Conservation (phyloP, 2,797 vertebrate genomes). For the Myotis planiceps region DNA sequence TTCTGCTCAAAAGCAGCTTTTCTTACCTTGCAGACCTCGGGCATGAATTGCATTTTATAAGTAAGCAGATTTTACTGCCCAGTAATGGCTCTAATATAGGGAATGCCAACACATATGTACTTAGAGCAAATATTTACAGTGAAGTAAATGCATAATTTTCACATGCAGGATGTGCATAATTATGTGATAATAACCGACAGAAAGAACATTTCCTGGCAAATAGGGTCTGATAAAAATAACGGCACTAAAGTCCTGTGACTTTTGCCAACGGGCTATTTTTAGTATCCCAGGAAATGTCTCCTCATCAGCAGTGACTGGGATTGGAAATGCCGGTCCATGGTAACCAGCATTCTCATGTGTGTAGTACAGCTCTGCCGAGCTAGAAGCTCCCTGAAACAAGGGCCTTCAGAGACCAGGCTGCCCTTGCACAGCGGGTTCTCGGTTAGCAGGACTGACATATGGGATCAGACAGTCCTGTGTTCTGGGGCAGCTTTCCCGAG, state of each 20-base stretch:
- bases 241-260: not conserved
- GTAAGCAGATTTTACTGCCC: not conserved
- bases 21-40: not conserved
- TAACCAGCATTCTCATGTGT: not conserved
- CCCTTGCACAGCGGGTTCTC: not conserved
- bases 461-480: not conserved
- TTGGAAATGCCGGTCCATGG: not conserved
- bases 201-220: constrained; percentile 69
- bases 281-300: constrained; percentile 57
- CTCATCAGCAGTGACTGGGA: not conserved
- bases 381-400: not conserved
- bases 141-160: constrained; percentile 62
- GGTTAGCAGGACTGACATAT: not conserved
- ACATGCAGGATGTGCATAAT: constrained; percentile 57
- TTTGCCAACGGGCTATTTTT: constrained; percentile 48
- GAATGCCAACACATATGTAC: not conserved
- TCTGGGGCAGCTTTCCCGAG: accelerated
- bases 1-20: not conserved
- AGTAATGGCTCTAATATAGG: not conserved
- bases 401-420: not conserved
- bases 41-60: not conserved
- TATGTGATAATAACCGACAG: constrained; percentile 31
- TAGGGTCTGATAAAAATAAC: constrained; percentile 17
- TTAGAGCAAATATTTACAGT: constrained; percentile 41
- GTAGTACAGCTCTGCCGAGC: not conserved